Evolutionary conservation across 1,140 invertebrate species (phyloP).

Genomic region (Drosophila ironensis): DNA sequence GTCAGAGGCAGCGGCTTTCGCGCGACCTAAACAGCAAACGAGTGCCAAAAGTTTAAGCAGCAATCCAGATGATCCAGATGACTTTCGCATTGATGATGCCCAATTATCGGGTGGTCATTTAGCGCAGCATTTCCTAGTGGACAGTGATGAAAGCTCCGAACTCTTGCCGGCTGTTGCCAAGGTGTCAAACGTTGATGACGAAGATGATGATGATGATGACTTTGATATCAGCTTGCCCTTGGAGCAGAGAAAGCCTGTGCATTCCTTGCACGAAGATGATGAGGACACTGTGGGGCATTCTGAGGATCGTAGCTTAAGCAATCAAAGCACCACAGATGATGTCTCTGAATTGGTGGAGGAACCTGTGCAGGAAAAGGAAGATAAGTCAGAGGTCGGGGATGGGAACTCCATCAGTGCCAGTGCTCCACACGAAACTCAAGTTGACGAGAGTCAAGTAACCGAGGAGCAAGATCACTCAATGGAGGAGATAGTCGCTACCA

Average conservation of each 20-base stretch:
- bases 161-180: constrained; percentile 10
- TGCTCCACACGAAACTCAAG: constrained; percentile 7
- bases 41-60: constrained; percentile 58
- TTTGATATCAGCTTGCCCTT: constrained; percentile 64
- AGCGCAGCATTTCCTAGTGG: constrained; percentile 71
- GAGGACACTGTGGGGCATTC: constrained; percentile 8
- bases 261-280: constrained; percentile 56
- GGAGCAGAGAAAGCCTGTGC: constrained; percentile 36
- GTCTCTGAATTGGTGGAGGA: constrained; percentile 74
- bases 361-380: constrained; percentile 12
- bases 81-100: constrained; percentile 72
- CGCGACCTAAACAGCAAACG: constrained; percentile 21
- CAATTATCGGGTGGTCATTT: constrained; percentile 70
- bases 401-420: too few species aligned
- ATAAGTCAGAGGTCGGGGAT: constrained; percentile 25
- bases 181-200: constrained; percentile 30
- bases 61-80: constrained; percentile 20
- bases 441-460: constrained; percentile 24
- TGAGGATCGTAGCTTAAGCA: constrained; percentile 45
- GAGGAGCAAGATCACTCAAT: constrained; percentile 75
- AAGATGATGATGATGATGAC: constrained; percentile 62
- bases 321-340: constrained; percentile 77
- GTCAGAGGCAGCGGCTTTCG: constrained; percentile 44
- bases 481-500: constrained; percentile 72
- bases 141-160: constrained; percentile 29